Conservation (phyloP, 2,113 vertebrate species). For the Mus musculus region DNA sequence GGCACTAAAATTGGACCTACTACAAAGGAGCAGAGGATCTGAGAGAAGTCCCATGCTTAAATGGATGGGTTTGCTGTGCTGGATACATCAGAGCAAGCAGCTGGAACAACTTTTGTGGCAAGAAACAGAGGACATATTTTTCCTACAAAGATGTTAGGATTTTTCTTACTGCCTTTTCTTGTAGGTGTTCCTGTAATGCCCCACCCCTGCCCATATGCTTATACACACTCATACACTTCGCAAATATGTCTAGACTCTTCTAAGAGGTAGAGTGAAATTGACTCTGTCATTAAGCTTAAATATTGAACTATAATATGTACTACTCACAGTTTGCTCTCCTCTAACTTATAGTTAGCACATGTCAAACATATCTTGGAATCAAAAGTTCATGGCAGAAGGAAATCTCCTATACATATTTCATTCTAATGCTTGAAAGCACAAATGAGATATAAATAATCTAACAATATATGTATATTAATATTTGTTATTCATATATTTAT, state of each 20-base stretch:
- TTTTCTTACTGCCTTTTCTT: background rate
- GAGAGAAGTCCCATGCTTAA: fast-evolving
- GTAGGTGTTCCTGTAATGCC: background rate
- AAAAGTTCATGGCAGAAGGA: no score
- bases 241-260: no score
- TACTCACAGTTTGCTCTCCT: background rate
- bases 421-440: no score
- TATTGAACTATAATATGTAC: background rate
- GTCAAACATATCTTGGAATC: no score
- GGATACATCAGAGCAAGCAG: no score
- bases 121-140: background rate
- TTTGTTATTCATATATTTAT: no score
- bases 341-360: fast-evolving
- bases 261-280: background rate
- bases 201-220: background rate
- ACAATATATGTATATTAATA: no score
- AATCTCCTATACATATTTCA: no score
- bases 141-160: background rate
- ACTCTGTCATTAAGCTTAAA: fast-evolving
- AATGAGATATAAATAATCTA: no score
- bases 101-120: fast-evolving
- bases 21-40: background rate
- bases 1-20: background rate
- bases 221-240: background rate
- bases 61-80: background rate